Conservation (phyloP, 2,888 invertebrate genomes). For the Archips xylosteana region DNA sequence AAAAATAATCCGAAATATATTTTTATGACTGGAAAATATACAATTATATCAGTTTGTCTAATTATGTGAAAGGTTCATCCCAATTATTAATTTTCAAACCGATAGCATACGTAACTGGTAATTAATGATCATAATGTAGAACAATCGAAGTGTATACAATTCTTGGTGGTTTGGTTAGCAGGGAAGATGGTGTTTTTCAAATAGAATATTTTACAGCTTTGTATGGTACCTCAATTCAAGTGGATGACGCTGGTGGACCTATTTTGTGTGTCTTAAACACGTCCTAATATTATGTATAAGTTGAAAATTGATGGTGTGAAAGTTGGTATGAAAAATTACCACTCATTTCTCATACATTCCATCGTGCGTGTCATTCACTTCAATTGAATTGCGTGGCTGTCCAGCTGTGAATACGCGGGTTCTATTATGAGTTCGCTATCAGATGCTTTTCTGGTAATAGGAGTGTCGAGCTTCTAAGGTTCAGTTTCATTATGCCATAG, state of each 20-base stretch:
- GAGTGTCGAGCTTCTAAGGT: no score
- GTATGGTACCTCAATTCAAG: background rate
- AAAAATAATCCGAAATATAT: background rate
- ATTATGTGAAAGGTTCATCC: slow-evolving; percentile 2
- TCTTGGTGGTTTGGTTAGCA: slow-evolving; percentile 15
- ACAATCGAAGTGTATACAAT: slow-evolving; percentile 39
- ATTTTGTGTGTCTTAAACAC: no score
- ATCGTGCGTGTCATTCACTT: no score
- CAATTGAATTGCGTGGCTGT: no score
- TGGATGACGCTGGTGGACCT: no score
- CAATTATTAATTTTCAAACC: background rate
- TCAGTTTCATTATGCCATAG: background rate
- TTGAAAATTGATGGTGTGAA: no score
- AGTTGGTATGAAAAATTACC: no score
- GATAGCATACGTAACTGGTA: slow-evolving; percentile 5
- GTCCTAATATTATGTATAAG: no score
- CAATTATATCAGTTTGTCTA: background rate
- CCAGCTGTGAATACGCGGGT: no score
- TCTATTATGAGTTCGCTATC: no score
- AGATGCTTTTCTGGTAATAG: no score
- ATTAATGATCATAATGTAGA: slow-evolving; percentile 8
- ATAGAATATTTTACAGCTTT: background rate
- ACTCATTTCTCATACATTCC: no score
- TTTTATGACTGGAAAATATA: background rate
- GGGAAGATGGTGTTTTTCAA: background rate